Base-by-base conservation (phyloP, 1,140 invertebrate genomes). In the Meteorus sp. region DNA sequence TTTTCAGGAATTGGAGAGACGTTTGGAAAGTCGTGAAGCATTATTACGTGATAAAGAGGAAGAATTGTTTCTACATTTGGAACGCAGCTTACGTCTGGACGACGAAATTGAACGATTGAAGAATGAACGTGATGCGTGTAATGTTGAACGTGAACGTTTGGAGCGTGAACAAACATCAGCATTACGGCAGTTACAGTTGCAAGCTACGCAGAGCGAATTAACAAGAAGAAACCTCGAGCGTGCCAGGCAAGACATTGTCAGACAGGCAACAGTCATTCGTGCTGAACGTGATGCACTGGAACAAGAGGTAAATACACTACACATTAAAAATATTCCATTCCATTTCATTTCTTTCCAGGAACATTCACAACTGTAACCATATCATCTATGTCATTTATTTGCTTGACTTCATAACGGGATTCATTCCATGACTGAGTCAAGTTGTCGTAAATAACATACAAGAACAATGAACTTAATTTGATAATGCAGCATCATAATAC, bases 21-120 rank as follows among this genome's bases (percentile, higher is more conserved):
- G 79, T 48, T 63, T 87, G 29, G 83, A 85, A 63, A 76, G 76
- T 9, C 82, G 81, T 60, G 84, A 86, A 45, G 62, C 77, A 4
- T 80, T 85, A 31, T 67, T 86, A 3, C 79, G 80, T 23, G 82
- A 84, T 56, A 86, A 85, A 64, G 85, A 87, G 64, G 85, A 86
- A 56, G 85, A 87, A 60, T 77, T 86, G 19, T 87, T 87, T 64
- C 61, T 84, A 1, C 84, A 87, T 58, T 69, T 86, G 29, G 85
- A 86, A 65, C 74, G 81, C 35, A 83, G 81, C 27, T 75, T 87
- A 4, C 79, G 83, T 23, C 70, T 86, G 25, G 85, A 87, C 61
- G 85, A 86, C 59, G 85, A 86, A 60, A 81, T 82, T 50, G 84
- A 86, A 60, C 76, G 68, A 6, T 64, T 70, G 0, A 70, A 66